Percentiles rank a stretch among this genome's conserved stretches.
Conservation (phyloP, 2,113 vertebrate species). For the Chrysochloris asiatica region DNA sequence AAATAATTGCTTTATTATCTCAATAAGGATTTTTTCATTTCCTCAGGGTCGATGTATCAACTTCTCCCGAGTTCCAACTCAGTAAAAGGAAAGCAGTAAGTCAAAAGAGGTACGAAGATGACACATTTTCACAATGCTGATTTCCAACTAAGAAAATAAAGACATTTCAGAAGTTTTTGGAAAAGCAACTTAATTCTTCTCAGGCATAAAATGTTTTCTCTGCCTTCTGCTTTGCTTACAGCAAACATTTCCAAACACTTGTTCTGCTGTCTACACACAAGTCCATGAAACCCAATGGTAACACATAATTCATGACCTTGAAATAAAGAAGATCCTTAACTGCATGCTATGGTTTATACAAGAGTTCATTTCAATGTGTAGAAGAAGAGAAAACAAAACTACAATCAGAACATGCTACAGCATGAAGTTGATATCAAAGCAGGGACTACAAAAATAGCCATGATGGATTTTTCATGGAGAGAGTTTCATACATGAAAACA, state of each 20-base stretch:
- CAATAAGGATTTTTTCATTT: constrained; percentile 46
- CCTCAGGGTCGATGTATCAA: constrained; percentile 95
- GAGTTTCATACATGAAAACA: constrained; percentile 79
- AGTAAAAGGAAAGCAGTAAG: constrained; percentile 79
- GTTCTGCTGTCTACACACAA: constrained; percentile 30
- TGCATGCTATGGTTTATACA: not conserved
- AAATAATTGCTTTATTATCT: constrained; percentile 47
- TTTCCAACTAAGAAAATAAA: constrained; percentile 59
- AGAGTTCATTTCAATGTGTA: constrained; percentile 19
- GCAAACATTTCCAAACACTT: constrained; percentile 54
- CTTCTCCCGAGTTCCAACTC: constrained; percentile 90
- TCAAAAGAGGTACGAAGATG: constrained; percentile 50
- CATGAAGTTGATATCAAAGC: constrained; percentile 49
- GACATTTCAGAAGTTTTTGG: constrained; percentile 65
- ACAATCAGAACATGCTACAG: constrained; percentile 21
- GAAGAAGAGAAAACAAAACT: constrained; percentile 31
- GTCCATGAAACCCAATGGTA: not conserved
- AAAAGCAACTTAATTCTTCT: constrained; percentile 63
- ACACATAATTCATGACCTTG: not conserved
- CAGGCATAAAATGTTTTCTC: constrained; percentile 57
- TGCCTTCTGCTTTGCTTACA: constrained; percentile 55
- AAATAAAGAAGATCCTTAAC: not conserved
- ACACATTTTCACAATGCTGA: constrained; percentile 47
- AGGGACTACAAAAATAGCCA: constrained; percentile 75
- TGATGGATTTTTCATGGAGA: constrained; percentile 82